Evolutionary conservation across 2,888 invertebrate genomes (phyloP), one percentile per base, ranked within the genome.

Genomic region (Cheilosia grossa): DNA sequence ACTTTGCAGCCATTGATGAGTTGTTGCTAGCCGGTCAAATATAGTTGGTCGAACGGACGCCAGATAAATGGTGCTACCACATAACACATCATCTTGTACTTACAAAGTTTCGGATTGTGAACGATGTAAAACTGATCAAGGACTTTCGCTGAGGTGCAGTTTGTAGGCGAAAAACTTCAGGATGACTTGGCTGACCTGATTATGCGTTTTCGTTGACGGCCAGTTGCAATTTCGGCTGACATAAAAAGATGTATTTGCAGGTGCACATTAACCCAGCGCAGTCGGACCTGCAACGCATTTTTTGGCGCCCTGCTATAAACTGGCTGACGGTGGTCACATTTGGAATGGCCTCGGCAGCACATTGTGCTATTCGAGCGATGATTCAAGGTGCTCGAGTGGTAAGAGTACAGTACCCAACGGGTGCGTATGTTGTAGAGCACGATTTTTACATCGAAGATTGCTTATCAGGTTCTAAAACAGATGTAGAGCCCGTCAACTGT

Each of bases 261-360:
- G 69, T 70, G 10, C 5, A 30, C 17, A 49, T 77, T 13, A 17
- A 61, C 17, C 30, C 42, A 9, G 21, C 1, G 2, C 78, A 78
- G 42, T 78, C 56, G 64, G 63, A 72, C 24, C 19, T 77, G 13
- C 69, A 69, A 40, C 63, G 63, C 15, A 78, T 78, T 1, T 19
- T 59, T 78, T 78, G 70, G 77, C 37, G 69, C 17, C 59, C 56
- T 13, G 17, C 9, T n/a, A n/a, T 2, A 2, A n/a, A 47, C 15
- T 74, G 74, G 64, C 51, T 75, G 37, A 75, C 75, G 1, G 49
- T 30, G 2, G 66, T 67, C 2, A 78, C 70, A 0, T 64, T 54
- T 40, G 73, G 73, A n/a, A 17, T 80, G 53, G 54, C 73, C 4
- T 80, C 80, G 19, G 63, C 70, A n/a, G 63, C 78, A 40, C 63